Evolutionary conservation across 1,140 invertebrate genomes (phyloP).

Genomic region (Pygmarrhopalites habei): DNA sequence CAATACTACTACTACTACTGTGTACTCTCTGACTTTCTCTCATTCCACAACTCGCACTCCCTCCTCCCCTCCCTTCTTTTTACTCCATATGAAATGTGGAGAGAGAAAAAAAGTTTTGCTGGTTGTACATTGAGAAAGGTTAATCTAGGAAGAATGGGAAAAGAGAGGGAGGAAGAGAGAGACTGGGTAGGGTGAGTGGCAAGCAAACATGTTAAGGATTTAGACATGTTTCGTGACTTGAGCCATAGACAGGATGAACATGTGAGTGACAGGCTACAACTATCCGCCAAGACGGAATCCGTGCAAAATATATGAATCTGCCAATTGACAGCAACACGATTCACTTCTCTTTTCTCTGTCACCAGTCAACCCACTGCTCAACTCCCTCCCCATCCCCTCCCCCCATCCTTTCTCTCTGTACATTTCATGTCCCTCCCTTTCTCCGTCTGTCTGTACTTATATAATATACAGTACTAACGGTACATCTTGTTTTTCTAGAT

Average conservation of each 20-base stretch:
- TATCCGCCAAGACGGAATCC: constrained; percentile 13
- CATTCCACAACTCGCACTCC: no score
- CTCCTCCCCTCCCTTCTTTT: no score
- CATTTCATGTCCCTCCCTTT: background rate
- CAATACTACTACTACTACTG: no score
- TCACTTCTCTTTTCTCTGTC: constrained; percentile 10
- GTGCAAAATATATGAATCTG: constrained; percentile 32
- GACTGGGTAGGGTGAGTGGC: constrained; percentile 8
- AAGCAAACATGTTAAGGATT: constrained; percentile 7
- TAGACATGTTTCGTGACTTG: constrained; percentile 20
- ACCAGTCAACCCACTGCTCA: constrained; percentile 1
- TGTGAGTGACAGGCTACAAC: constrained; percentile 24
- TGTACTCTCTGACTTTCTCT: no score
- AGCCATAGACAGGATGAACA: constrained; percentile 21
- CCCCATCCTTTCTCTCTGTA: background rate
- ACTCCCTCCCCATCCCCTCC: background rate
- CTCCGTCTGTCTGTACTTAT: background rate
- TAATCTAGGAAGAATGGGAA: background rate
- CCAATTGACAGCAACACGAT: constrained; percentile 29
- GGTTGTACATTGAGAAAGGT: no score
- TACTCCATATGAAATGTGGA: no score
- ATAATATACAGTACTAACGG: no score
- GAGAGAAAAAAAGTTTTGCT: no score
- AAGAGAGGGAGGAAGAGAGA: background rate
- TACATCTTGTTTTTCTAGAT: no score